phyloP scores from a whole-genome alignment of 2,113 vertebrate genomes.

The Protobothrops mucrosquamatus region DNA sequence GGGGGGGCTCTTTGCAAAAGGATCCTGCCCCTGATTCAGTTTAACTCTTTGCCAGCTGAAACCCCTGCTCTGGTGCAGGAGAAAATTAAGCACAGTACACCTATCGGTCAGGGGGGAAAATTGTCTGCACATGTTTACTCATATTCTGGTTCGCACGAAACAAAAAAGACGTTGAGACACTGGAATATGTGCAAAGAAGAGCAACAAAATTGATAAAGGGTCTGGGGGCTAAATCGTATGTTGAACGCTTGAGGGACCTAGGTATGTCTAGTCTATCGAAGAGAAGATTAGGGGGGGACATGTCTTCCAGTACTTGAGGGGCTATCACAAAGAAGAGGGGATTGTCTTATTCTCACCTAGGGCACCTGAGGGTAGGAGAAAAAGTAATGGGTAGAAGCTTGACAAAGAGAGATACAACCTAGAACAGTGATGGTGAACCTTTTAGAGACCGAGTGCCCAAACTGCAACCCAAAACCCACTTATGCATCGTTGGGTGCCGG shows the following conservation, averaged over 20 bases:
- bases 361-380: not conserved
- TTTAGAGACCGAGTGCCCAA: too few relatives aligned
- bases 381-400: not conserved
- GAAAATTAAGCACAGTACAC: not conserved
- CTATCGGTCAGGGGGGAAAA: not conserved
- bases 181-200: not conserved
- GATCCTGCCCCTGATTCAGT: not conserved
- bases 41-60: not conserved
- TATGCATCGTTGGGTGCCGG: too few relatives aligned
- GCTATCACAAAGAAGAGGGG: not conserved
- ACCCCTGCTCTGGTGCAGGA: too few relatives aligned
- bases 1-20: not conserved
- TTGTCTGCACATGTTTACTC: not conserved
- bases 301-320: not conserved
- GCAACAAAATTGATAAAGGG: not conserved
- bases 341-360: not conserved
- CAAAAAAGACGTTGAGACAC: not conserved
- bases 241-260: not conserved
- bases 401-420: not conserved
- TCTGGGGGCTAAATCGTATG: not conserved
- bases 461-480: too few relatives aligned
- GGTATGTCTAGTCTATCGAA: not conserved
- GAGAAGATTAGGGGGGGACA: not conserved
- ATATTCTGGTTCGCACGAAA: not conserved
- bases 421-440: not conserved